These are phyloP conservation scores for Leptinotarsa lineolata DNA, from an alignment of 1,140 invertebrate genomes.

Conservation along the genomic window DNA sequence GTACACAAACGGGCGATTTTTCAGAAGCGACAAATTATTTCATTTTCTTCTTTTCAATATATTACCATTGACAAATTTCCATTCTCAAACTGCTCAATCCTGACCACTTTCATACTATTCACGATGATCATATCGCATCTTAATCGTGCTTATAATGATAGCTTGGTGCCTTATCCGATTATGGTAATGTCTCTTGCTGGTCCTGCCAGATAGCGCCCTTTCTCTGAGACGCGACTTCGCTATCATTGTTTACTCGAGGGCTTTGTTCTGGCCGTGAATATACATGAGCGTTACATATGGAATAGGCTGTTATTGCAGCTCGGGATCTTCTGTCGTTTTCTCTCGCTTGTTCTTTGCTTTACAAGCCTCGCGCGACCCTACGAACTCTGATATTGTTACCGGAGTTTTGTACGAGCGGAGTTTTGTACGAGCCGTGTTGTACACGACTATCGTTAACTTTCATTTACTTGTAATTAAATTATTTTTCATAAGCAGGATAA, in stretches of 20 bases:
- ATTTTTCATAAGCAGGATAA: not conserved
- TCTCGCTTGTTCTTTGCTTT: conserved; percentile 7
- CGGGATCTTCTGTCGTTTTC: not conserved
- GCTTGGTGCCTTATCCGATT: conserved; percentile 47
- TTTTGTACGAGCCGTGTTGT: not conserved
- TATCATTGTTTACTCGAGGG: conserved; percentile 51
- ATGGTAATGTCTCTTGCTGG: conserved; percentile 48
- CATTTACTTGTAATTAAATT: not conserved
- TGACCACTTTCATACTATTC: conserved; percentile 41
- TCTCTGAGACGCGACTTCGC: conserved; percentile 22
- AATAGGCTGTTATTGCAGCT: conserved; percentile 53
- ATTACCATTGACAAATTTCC: no score
- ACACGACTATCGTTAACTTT: not conserved
- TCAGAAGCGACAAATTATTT: no score
- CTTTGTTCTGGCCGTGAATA: conserved; percentile 54
- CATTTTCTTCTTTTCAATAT: no score
- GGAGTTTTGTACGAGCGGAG: conserved; percentile 16
- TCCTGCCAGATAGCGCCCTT: conserved; percentile 44
- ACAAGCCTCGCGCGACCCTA: conserved; percentile 35
- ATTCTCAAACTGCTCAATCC: not conserved
- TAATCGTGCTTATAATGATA: conserved; percentile 43
- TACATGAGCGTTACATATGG: conserved; percentile 57
- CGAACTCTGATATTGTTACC: conserved; percentile 47
- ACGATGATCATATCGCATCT: conserved; percentile 25
- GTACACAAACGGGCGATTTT: no score